These are phyloP conservation scores for Ceratotherium simum DNA, from an alignment of 2,113 vertebrate genomes.

Conservation along the genomic window DNA sequence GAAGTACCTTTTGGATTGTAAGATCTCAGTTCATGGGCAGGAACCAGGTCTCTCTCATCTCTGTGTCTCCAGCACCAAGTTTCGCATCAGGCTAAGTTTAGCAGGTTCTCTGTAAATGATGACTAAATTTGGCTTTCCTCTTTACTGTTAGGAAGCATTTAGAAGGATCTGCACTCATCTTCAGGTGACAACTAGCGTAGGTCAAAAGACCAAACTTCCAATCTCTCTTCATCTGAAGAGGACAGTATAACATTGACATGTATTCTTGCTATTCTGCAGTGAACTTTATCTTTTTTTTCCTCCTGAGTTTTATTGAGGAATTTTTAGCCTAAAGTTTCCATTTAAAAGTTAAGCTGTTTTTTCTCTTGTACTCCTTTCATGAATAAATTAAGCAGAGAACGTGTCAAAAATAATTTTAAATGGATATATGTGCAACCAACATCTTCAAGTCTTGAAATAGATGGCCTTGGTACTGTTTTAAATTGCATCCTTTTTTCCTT, in stretches of 20 bases:
- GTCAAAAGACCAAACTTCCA: neutral
- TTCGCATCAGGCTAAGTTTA: neutral
- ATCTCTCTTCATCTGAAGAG: neutral
- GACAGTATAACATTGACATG: neutral
- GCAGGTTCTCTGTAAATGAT: neutral
- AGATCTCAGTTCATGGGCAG: neutral
- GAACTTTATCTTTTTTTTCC: conserved; percentile 50
- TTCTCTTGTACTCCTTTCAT: conserved; percentile 77
- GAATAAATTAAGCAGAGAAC: conserved; percentile 82
- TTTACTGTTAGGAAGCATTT: neutral
- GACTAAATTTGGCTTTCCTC: neutral
- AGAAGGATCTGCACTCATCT: neutral
- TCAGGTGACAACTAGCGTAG: neutral
- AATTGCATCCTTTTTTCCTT: conserved; percentile 67
- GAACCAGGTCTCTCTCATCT: neutral
- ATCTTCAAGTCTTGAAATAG: conserved; percentile 82
- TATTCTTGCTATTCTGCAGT: neutral
- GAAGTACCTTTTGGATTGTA: neutral
- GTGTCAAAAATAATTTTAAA: conserved; percentile 85
- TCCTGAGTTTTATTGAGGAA: conserved; percentile 75
- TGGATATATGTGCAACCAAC: conserved; percentile 82
- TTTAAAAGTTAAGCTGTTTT: conserved; percentile 80
- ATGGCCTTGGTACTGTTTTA: conserved; percentile 81
- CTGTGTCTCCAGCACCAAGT: neutral
- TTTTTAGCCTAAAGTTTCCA: conserved; percentile 80